Percentiles rank a stretch among this genome's conserved stretches.
phyloP scores from a whole-genome alignment of 1,140 invertebrate genomes.

The Phymorhynchus buccinoides region DNA sequence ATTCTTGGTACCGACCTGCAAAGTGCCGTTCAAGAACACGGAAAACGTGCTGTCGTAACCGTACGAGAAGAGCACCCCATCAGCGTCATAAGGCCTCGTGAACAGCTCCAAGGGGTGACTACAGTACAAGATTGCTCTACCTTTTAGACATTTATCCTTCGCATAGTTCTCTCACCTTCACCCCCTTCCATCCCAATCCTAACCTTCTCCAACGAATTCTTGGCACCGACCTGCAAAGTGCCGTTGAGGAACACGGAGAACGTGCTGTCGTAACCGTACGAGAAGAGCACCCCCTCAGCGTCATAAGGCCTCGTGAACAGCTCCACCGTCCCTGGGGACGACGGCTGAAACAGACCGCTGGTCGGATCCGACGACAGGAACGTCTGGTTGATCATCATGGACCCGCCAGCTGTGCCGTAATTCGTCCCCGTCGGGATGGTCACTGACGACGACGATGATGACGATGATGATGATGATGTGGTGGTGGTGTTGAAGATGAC shows the following conservation, averaged over 20 bases:
- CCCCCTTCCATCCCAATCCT: too few species aligned
- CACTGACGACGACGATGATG: neutral
- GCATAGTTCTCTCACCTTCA: too few species aligned
- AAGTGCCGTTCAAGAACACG: too few species aligned
- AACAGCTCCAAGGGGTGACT: too few species aligned
- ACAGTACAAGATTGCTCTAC: too few species aligned
- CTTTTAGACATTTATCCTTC: too few species aligned
- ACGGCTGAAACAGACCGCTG: neutral
- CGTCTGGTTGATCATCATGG: slow-evolving; percentile 7
- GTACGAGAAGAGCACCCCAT: too few species aligned
- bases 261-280: slow-evolving; percentile 1
- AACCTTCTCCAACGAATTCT: too few species aligned
- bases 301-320: neutral
- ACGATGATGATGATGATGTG: neutral
- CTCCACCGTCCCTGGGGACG: neutral
- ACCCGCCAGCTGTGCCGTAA: neutral
- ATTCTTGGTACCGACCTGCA: too few species aligned
- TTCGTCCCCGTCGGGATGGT: neutral
- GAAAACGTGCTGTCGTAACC: too few species aligned
- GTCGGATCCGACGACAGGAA: slow-evolving; percentile 15
- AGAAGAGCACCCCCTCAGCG: neutral
- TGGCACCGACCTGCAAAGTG: neutral
- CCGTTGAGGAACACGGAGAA: neutral
- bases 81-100: too few species aligned
- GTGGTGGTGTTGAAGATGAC: slow-evolving; percentile 13